Evolutionary conservation across 2,888 invertebrate species (phyloP).

Genomic region (Agrotis clavis): DNA sequence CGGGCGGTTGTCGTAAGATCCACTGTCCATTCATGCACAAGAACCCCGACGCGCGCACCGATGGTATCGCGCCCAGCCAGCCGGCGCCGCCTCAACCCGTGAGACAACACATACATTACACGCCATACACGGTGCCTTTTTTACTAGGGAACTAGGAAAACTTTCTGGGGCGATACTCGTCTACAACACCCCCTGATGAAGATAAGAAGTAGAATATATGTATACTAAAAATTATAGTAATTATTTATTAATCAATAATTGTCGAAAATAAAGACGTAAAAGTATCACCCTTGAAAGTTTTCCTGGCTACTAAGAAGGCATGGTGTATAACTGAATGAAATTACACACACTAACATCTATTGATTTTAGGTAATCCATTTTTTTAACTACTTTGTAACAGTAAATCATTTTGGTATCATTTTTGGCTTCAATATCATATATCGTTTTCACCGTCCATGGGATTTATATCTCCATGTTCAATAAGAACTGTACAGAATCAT

Average conservation of each 20-base stretch:
- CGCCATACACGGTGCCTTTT: conserved; percentile 58
- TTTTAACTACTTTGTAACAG: neutral
- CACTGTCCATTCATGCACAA: conserved; percentile 96
- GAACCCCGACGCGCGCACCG: conserved; percentile 88
- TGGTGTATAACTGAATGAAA: conserved; percentile 53
- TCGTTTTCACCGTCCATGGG: neutral
- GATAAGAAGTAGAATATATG: too few relatives aligned
- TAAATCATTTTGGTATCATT: conserved; percentile 4
- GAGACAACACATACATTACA: conserved; percentile 59
- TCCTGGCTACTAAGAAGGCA: conserved; percentile 53
- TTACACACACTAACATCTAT: conserved; percentile 43
- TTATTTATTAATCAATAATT: too few relatives aligned
- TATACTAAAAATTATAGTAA: too few relatives aligned
- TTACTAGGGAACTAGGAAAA: conserved; percentile 51
- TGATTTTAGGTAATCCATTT: conserved; percentile 13
- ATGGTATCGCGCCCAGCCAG: conserved; percentile 88
- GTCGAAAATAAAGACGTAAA: neutral
- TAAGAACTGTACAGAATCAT: neutral
- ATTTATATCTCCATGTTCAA: neutral
- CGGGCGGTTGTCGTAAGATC: conserved; percentile 95
- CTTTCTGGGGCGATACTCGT: conserved; percentile 48
- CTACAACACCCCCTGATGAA: neutral
- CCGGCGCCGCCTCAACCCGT: conserved; percentile 73
- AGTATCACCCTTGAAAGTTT: conserved; percentile 54
- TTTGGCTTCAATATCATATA: too few relatives aligned